Base-by-base conservation (phyloP, 92 coral and sea anemone species). In the Epizoanthus rinbou region DNA sequence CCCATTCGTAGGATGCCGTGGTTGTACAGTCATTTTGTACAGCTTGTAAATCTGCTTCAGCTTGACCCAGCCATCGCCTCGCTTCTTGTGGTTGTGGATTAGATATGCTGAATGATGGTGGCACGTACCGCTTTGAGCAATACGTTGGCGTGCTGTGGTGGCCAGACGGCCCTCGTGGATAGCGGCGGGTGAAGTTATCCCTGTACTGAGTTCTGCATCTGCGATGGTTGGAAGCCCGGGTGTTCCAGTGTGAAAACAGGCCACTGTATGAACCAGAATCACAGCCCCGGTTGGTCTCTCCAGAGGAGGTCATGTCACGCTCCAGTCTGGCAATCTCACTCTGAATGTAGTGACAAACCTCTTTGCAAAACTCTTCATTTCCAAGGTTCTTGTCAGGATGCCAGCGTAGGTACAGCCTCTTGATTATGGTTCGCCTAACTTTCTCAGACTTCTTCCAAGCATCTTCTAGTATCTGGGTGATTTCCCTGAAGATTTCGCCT, bases 351-450 rank as follows among this genome's bases (percentile, higher is more conserved):
- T 89, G 87, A 23, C 84, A 91, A 24, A 90, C 95, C 56, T 90
- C 80, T 2, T n/a, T 86, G 57, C 92, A 91, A 18, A 94, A 86
- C 1, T 75, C 76, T 79, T 85, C 91, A 80, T 87, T 88, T 65
- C 93, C 92, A 5, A 57, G 87, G 69, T 89, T 94, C 74, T 90
- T 88, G 43, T 89, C 92, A 3, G 98, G 98, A 57, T 94, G 98
- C 98, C 98, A 94, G 2, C 70, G 69, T 21, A 88, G 74, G 72
- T 47, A 89, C 52, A 94, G 65, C 11, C 98, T 91, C 79, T 85
- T 91, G 65, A 92, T 80, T 62, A 91, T 86, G 25, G 84, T 87
- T 22, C 57, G 72, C 73, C 88, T 65, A 90, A 2, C 21, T n/a
- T 57, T 57, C 63, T 57, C 21, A 3, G 63, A 23, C 5, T 17